A percentile compares a stretch with the other conserved stretches of the same genome.
Conservation (phyloP, 2,797 vertebrate species). For the Morus bassanus region DNA sequence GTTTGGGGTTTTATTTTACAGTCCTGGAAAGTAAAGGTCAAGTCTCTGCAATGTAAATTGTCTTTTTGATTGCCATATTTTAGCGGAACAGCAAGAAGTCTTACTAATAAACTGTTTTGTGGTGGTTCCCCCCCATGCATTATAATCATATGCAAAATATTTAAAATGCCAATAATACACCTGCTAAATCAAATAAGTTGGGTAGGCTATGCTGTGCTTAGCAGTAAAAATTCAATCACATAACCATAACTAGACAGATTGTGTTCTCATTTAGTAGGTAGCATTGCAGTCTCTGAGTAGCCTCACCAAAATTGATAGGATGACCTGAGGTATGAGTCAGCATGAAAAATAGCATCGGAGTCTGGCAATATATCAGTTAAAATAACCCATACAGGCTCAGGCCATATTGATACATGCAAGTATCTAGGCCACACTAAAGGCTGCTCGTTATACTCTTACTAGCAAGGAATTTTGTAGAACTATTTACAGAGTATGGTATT, state of each 20-base stretch:
- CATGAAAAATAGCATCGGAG: neutral
- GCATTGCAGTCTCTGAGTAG: neutral
- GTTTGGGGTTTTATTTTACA: slow-evolving; percentile 17
- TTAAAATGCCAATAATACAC: neutral
- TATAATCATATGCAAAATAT: slow-evolving; percentile 38
- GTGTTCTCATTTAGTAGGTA: neutral
- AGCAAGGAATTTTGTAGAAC: neutral
- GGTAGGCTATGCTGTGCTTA: neutral
- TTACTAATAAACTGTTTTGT: neutral
- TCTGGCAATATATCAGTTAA: neutral
- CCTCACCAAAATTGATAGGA: neutral
- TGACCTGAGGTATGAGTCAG: neutral
- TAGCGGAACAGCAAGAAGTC: neutral
- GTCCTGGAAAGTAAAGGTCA: slow-evolving; percentile 19
- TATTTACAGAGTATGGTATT: neutral
- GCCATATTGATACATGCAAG: neutral
- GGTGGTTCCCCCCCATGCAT: neutral
- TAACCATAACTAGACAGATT: neutral
- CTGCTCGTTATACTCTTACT: neutral
- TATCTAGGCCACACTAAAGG: neutral
- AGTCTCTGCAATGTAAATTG: neutral
- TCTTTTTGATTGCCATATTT: neutral
- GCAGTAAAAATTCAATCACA: neutral
- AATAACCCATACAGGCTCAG: neutral
- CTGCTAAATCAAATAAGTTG: slow-evolving; percentile 5